Base-by-base conservation (phyloP, 2,888 invertebrate genomes). In the Rhaphigaster nebulosa region DNA sequence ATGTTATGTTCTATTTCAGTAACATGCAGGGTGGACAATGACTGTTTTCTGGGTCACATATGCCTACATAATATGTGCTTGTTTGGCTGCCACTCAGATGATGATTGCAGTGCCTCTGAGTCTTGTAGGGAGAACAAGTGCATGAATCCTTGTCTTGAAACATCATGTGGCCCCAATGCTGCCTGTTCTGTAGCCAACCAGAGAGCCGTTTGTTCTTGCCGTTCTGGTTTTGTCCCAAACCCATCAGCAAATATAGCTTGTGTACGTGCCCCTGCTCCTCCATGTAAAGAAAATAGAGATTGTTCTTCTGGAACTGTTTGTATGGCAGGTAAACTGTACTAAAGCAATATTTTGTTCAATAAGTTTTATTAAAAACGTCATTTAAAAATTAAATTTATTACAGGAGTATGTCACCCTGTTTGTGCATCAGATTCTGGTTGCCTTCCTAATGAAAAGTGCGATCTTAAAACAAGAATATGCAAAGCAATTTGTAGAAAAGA, bases 21-120 rank as follows among this genome's bases (percentile, higher is more conserved):
- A 91, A 98, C 98, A 6, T 98, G 98, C 93, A 96, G 98, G 88
- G 96, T 98, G 1, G 98, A 98, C 93, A 97, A 98, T 93, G 98
- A 98, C 93, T 98, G 98, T 93, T 98, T 98, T 95, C 94, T 98
- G 91, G 98, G 98, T 0, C 98, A 98, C 93, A 97, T 98, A 92
- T 98, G 98, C 93, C 94, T 98, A 91, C 96, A 96, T 93, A 97
- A 97, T 93, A 97, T 97, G 94, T 98, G 98, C 93, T 95, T 97
- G 91, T 96, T 96, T 92, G 98, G 98, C 70, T 98, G 98, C 93
- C 96, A 97, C 92, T 95, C 95, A 34, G 97, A 98, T 93, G 97
- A 97, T 92, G 98, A 98, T 93, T 98, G 98, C 93, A 96, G 97
- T 92, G 96, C 96, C 0, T 96, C 96, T 90, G 97, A 98, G 93